These are phyloP conservation scores for Coenonympha arcania DNA, from an alignment of 2,888 invertebrate genomes.

Conservation along the genomic window DNA sequence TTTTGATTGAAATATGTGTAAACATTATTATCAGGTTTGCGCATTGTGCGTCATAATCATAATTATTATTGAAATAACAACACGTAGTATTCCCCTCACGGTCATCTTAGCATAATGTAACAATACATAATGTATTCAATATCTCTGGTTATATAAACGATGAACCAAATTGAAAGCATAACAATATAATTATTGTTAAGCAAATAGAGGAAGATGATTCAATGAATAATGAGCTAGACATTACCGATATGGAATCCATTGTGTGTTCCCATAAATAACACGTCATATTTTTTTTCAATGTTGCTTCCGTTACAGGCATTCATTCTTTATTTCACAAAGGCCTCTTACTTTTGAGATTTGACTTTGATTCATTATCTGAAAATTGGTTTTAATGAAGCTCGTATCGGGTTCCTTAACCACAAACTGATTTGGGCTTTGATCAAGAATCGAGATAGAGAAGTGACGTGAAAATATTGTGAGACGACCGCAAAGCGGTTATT, in stretches of 20 bases:
- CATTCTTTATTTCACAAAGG: too few species aligned
- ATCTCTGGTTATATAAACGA: constrained; percentile 12
- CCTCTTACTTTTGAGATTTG: too few species aligned
- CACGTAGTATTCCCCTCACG: constrained; percentile 19
- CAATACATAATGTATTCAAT: constrained; percentile 22
- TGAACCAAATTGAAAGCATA: constrained; percentile 5
- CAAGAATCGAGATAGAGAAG: background rate
- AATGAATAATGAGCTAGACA: background rate
- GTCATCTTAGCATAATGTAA: constrained; percentile 21
- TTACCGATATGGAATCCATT: background rate
- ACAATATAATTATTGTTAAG: constrained; percentile 8
- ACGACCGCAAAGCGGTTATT: background rate
- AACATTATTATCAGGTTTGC: too few species aligned
- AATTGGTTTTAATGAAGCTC: background rate
- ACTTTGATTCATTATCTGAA: background rate
- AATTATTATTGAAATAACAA: constrained; percentile 20
- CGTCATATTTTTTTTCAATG: too few species aligned
- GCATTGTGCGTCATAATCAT: constrained; percentile 16
- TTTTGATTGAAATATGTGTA: too few species aligned
- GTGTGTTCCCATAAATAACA: background rate
- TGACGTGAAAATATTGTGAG: background rate
- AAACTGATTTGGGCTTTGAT: background rate
- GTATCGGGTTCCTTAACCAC: background rate
- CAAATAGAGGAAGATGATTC: constrained; percentile 6
- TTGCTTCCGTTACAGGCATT: too few species aligned